Evolutionary conservation across 2,888 invertebrate species (phyloP).

Genomic region (Rugalucina vietnamica): DNA sequence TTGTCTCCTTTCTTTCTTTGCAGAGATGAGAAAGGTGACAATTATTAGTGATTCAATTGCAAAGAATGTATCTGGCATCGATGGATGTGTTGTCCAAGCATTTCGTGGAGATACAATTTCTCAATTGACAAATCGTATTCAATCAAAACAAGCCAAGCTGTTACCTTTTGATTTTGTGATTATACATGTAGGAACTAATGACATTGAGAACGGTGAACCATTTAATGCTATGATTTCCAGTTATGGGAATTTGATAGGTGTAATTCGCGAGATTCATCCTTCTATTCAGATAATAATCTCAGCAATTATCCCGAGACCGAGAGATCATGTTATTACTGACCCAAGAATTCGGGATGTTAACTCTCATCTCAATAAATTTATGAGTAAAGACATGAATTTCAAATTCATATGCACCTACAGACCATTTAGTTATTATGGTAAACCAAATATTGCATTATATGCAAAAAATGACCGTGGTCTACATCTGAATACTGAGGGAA

Average conservation of each 20-base stretch:
- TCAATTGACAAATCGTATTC: neutral
- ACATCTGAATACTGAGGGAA: neutral
- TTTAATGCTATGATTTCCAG: neutral
- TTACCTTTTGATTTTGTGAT: neutral
- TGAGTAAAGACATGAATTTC: neutral
- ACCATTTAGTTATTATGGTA: neutral
- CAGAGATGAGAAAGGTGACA: neutral
- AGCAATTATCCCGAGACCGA: neutral
- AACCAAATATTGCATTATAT: neutral
- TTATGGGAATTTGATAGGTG: neutral
- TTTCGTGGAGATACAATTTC: constrained; percentile 15
- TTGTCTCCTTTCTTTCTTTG: neutral
- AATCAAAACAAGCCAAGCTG: neutral
- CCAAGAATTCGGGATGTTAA: neutral
- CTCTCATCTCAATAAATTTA: neutral
- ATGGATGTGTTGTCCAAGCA: constrained; percentile 9
- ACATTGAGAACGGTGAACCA: neutral
- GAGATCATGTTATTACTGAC: neutral
- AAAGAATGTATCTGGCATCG: constrained; percentile 12
- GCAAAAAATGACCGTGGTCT: neutral
- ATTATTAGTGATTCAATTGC: neutral
- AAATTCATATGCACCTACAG: neutral
- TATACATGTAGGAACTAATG: neutral
- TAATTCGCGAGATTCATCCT: neutral
- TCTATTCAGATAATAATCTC: neutral